A percentile compares a stretch with the other conserved stretches of the same genome.
Conservation (phyloP, 2,888 invertebrate species). For the Gari tellinella region DNA sequence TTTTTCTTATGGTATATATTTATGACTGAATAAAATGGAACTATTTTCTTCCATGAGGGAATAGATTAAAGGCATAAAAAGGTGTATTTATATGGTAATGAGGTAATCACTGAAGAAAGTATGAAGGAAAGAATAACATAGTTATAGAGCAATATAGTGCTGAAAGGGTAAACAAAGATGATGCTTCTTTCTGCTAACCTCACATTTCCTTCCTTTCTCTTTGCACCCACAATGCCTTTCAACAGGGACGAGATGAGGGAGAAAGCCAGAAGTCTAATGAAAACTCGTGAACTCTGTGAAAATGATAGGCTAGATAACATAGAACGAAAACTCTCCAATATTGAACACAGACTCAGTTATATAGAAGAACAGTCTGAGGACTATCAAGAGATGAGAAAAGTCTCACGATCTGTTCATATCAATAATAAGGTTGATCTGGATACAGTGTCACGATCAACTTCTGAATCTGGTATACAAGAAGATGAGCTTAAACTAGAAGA, state of each 20-base stretch:
- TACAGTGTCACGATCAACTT: conserved; percentile 32
- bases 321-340: conserved; percentile 49
- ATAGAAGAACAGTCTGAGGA: conserved; percentile 47
- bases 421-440: conserved; percentile 4
- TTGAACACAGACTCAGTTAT: conserved; percentile 47
- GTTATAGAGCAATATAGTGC: too few species aligned
- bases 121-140: too few species aligned
- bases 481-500: conserved; percentile 27
- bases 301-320: conserved; percentile 46
- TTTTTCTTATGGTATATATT: too few species aligned
- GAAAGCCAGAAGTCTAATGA: conserved; percentile 11
- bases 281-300: conserved; percentile 14
- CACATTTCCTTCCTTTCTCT: conserved; percentile 11
- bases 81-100: too few species aligned
- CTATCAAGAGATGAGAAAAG: conserved; percentile 1
- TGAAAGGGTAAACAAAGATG: too few species aligned
- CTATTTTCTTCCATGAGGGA: too few species aligned
- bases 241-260: conserved; percentile 44
- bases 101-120: too few species aligned
- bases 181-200: not conserved
- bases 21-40: too few species aligned
- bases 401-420: conserved; percentile 10
- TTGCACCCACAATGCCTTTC: conserved; percentile 6
- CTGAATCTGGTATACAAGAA: conserved; percentile 63
- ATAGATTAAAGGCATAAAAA: too few species aligned